phyloP scores from a whole-genome alignment of 2,888 invertebrate species.

The Sinopyrophorus schimmeli region DNA sequence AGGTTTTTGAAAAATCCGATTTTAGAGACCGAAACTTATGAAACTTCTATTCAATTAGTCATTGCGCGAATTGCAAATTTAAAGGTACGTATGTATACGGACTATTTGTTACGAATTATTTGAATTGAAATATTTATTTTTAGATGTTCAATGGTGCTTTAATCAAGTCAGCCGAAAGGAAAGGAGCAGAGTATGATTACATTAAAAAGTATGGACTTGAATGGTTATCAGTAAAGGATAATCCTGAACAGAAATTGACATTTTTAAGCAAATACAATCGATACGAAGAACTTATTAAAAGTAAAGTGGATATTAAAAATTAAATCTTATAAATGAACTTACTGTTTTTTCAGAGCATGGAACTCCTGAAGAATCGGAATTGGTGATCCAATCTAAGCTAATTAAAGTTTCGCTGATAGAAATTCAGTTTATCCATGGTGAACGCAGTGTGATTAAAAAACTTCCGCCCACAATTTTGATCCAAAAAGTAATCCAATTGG shows the following conservation, averaged over 20 bases:
- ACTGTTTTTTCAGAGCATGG: conserved; percentile 71
- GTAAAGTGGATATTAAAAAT: conserved; percentile 61
- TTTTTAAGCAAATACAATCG: conserved; percentile 76
- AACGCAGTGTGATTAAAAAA: conserved; percentile 64
- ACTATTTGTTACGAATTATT: background rate
- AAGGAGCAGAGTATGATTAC: conserved; percentile 91
- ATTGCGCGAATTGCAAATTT: conserved; percentile 80
- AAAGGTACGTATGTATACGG: conserved; percentile 55
- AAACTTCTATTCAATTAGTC: conserved; percentile 77
- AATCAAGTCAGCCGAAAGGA: conserved; percentile 70
- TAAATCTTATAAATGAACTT: too few relatives aligned
- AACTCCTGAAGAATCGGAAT: conserved; percentile 75
- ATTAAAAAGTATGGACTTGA: conserved; percentile 78
- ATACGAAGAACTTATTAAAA: conserved; percentile 71
- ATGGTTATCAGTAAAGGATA: conserved; percentile 65
- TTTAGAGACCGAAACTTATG: conserved; percentile 63
- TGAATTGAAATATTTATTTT: too few relatives aligned
- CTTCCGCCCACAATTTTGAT: conserved; percentile 78
- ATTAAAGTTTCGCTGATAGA: conserved; percentile 72
- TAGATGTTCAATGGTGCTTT: conserved; percentile 73
- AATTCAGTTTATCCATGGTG: conserved; percentile 61
- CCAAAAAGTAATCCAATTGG: conserved; percentile 79
- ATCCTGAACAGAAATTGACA: conserved; percentile 53
- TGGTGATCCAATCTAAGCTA: conserved; percentile 60
- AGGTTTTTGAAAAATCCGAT: conserved; percentile 74